Base-by-base conservation (phyloP, 30 jellyfish, hydroid and myxozoan species). In the Aurelia sp. region DNA sequence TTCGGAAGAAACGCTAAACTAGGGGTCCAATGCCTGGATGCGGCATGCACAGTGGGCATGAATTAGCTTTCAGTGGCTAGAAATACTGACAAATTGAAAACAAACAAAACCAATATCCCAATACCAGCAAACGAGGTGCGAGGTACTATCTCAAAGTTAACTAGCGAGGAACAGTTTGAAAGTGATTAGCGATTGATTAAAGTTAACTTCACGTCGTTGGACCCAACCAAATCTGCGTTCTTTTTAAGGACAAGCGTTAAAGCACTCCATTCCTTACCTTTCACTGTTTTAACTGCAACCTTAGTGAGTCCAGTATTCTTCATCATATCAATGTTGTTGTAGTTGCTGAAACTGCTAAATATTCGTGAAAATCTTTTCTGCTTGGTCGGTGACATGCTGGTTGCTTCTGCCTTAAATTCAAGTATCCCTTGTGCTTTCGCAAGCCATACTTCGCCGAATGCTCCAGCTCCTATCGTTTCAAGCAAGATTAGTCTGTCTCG, bases 381-480 rank as follows among this genome's bases (percentile, higher is more conserved):
- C 50, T 73, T 84, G 22, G 67, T 66, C 1, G 93, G 93, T 48
- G 96, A 67, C 71, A 62, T 44, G 21, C 60, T 59, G 75, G 82
- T 50, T 24, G 61, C 76, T 44, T 48, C 47, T 20, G 93, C 87
- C 40, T 78, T 77, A 82, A 88, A 88, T 16, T 74, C 91, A 24
- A 69, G 63, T 24, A 96, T 96, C 17, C 99, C 99, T 63, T 77
- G 91, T 13, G 99, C 99, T 31, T 90, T 76, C 1, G 98, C 99
- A 22, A 96, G 84, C 98, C 98, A 96, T 17, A 96, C 99, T 52
- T 83, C 92, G 12, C 99, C 99, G 76, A 96, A 96, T 0, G 98
- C 99, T 74, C 99, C 99, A 8, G 86, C 41, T 20, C 99, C 99
- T 4, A 96, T 72, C 17, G 84, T 81, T 57, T 96, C 84, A 19